A percentile compares a stretch with the other conserved stretches of the same genome.
Conservation (phyloP, 1,140 invertebrate species). For the Atta cephalotes region DNA sequence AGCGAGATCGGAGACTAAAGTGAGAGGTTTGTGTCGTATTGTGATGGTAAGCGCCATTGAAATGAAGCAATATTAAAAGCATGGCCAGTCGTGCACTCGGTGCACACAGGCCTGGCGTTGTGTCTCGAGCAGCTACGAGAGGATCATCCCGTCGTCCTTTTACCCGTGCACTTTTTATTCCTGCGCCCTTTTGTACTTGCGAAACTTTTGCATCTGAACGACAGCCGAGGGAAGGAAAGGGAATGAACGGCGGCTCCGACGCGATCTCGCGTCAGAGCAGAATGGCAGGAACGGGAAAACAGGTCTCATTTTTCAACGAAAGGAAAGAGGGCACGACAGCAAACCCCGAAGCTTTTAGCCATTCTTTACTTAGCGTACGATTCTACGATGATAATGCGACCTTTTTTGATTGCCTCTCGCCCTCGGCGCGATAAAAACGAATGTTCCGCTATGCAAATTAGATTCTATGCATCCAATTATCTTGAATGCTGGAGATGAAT, state of each 20-base stretch:
- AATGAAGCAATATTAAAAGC: slow-evolving; percentile 43
- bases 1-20: slow-evolving; percentile 24
- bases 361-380: slow-evolving; percentile 67
- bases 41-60: slow-evolving; percentile 48
- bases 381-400: slow-evolving; percentile 67
- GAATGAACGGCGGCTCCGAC: slow-evolving; percentile 24
- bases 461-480: slow-evolving; percentile 62
- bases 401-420: slow-evolving; percentile 38
- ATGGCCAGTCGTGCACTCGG: slow-evolving; percentile 30
- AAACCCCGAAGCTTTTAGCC: slow-evolving; percentile 41
- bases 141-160: slow-evolving; percentile 73
- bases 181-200: slow-evolving; percentile 75
- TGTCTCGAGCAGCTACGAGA: slow-evolving; percentile 59
- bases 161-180: slow-evolving; percentile 69
- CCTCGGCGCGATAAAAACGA: slow-evolving; percentile 53
- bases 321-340: slow-evolving; percentile 54
- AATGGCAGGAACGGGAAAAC: slow-evolving; percentile 62
- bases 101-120: not conserved
- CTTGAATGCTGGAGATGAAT: slow-evolving; percentile 45
- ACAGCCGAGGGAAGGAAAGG: slow-evolving; percentile 18
- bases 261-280: slow-evolving; percentile 62
- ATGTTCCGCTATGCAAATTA: slow-evolving; percentile 61
- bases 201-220: slow-evolving; percentile 80
- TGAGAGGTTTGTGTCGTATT: slow-evolving; percentile 42
- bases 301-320: slow-evolving; percentile 62